Evolutionary conservation across 2,888 invertebrate genomes (phyloP), one percentile per base, ranked within the genome.

Genomic region (Dicyrtomina minuta): DNA sequence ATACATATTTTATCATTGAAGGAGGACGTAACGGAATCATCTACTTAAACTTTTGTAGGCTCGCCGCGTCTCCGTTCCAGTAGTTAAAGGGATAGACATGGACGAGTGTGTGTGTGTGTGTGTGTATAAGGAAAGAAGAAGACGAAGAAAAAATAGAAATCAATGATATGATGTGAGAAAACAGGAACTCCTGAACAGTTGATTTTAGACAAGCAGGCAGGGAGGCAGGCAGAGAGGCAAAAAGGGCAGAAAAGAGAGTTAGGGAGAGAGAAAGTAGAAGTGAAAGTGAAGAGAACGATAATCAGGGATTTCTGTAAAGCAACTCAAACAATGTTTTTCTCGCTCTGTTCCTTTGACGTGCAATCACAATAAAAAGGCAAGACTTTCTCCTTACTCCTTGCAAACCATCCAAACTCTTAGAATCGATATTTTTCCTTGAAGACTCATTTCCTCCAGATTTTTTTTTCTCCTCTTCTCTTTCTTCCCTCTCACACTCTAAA

Each of bases 291-390:
- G 15, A 39, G 41, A 61, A 41, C 62, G 62, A 68, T 68, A 68
- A 68, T 62, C 68, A 62, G 44, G 62, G 62, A 62, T 68, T 68
- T 58, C 53, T 62, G 22, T 58, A 44, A 10, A 60, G 44, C 39
- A 64, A 61, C 56, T 68, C 62, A 56, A 68, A 61, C 68, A 56
- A 44, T 55, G 68, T 68, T 62, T 60, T 68, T 62, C 39, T n/a
- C 55, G 15, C 59, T 59, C 10, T 59, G 39, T n/a, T 39, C 49
- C 27, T 44, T 41, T 27, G 62, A 62, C 56, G 49, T 20, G 68
- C 68, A 68, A 68, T 62, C 68, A 68, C 68, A 68, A 68, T 68
- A 68, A 68, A 68, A 64, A 26, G 33, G 56, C 26, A 33, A 56
- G 33, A n/a, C 43, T 61, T 53, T 65, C 39, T 43, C 39, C 27